Evolutionary conservation across 2,113 vertebrate genomes (phyloP), one percentile per base, ranked within the genome.

Genomic region (Prochilodus magdalenae): DNA sequence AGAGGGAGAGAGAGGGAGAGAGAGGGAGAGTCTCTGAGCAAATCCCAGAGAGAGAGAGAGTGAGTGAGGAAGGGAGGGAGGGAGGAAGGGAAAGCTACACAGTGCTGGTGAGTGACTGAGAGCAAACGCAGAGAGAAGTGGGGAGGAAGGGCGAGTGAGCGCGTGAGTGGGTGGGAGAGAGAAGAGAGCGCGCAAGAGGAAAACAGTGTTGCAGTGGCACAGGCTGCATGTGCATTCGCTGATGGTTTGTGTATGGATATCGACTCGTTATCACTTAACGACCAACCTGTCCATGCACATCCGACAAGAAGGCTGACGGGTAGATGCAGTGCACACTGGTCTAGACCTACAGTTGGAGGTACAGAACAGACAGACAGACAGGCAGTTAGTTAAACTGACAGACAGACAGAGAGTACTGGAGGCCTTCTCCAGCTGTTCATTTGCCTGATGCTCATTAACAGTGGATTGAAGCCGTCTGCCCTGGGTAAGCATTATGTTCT

Each of bases 371-470:
- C 30, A 59, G 67, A 26, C 69, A n/a, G 73, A 79, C 49, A 47
- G 67, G 65, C 70, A 47, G 51, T 5, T 77, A 26, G 66, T 65
- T 49, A 26, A 33, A 72, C 6, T 22, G 62, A 65, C 24, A 22
- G 67, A 87, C 86, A 60, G 87, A 89, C 86, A 88, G 89, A 89
- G 89, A 88, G 84, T 89, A 86, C 83, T 7, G 16, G 55, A 71
- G 69, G 75, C 53, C 62, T 69, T 60, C 33, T 47, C 27, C 75
- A 30, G 51, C 67, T 73, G 67, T 66, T 62, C 79, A 33, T 60
- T 47, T 77, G 16, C 20, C 70, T 73, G 27, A 80, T 77, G 73
- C 51, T 75, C 20, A 26, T 22, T 30, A 33, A 33, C 44, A 16
- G 55, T 26, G 27, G 73, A 44, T 63, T 67, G 33, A 60, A 62